Percentiles rank a stretch among this genome's conserved stretches.
Evolutionary conservation across 2,797 vertebrate genomes (phyloP).

Genomic region (Aplochiton taeniatus): DNA sequence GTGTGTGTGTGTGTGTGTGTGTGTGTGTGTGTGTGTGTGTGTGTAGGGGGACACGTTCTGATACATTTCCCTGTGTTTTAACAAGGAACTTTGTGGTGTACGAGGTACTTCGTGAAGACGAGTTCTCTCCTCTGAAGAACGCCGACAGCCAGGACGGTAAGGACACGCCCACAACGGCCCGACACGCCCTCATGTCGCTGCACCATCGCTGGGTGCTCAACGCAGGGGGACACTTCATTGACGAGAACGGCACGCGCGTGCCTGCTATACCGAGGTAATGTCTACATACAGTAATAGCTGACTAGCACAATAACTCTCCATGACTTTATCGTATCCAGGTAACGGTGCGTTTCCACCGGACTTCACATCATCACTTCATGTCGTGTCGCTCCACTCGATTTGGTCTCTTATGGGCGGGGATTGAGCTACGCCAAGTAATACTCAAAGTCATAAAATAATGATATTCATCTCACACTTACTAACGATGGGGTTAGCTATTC

Average conservation of each 20-base stretch:
- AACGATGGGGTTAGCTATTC: too few species aligned
- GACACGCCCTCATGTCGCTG: constrained; percentile 90
- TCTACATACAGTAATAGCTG: not conserved
- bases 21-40: constrained; percentile 56
- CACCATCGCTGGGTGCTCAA: constrained; percentile 98
- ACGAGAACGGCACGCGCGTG: constrained; percentile 88
- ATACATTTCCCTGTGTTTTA: constrained; percentile 1
- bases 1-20: constrained; percentile 48
- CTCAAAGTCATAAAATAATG: too few species aligned
- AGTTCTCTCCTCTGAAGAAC: constrained; percentile 96
- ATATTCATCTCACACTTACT: too few species aligned
- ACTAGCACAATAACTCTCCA: too few species aligned
- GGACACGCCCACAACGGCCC: constrained; percentile 93
- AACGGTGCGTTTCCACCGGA: too few species aligned
- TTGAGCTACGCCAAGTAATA: not conserved
- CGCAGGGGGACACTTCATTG: constrained; percentile 91
- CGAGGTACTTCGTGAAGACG: constrained; percentile 92
- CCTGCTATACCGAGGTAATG: constrained; percentile 93
- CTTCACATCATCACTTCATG: too few species aligned
- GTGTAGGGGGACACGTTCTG: not conserved
- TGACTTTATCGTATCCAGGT: too few species aligned
- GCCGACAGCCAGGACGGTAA: constrained; percentile 94
- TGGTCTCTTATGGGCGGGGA: not conserved
- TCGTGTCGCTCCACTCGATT: not conserved
- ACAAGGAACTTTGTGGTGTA: constrained; percentile 91